These are phyloP conservation scores for Limenitis camilla DNA, from an alignment of 2,888 invertebrate genomes.

Conservation along the genomic window DNA sequence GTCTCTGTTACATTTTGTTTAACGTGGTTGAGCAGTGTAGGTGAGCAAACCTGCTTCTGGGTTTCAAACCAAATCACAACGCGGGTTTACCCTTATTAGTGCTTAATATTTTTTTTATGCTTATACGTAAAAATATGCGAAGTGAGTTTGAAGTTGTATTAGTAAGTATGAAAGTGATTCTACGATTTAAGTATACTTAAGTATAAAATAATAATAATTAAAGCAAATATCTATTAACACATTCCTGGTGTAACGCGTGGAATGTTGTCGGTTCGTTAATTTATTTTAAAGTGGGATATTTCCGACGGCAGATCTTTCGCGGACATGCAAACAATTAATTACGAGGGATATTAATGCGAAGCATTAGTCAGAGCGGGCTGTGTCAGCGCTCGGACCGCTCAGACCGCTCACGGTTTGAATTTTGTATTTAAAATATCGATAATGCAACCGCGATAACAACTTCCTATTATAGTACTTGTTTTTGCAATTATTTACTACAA, in stretches of 20 bases:
- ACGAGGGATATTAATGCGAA: conserved; percentile 69
- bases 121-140: too few relatives aligned
- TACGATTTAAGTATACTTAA: too few relatives aligned
- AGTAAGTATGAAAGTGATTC: too few relatives aligned
- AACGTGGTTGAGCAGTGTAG: too few relatives aligned
- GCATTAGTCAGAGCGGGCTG: conserved; percentile 66
- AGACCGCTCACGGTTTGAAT: conserved; percentile 21
- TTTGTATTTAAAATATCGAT: conserved; percentile 22
- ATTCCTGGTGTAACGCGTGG: conserved; percentile 20
- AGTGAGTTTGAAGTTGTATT: too few relatives aligned
- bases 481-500: neutral
- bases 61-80: too few relatives aligned
- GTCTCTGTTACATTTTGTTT: too few relatives aligned
- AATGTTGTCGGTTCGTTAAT: conserved; percentile 40
- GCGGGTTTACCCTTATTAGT: too few relatives aligned
- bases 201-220: neutral
- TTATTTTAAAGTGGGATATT: conserved; percentile 57
- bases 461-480: conserved; percentile 1
- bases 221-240: conserved; percentile 15
- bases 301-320: conserved; percentile 59
- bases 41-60: too few relatives aligned
- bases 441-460: conserved; percentile 14
- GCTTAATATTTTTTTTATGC: too few relatives aligned
- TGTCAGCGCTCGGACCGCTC: conserved; percentile 46
- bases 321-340: conserved; percentile 75